Evolutionary conservation across 2,888 invertebrate species (phyloP), one percentile per base, ranked within the genome.

Genomic region (Empis livida): DNA sequence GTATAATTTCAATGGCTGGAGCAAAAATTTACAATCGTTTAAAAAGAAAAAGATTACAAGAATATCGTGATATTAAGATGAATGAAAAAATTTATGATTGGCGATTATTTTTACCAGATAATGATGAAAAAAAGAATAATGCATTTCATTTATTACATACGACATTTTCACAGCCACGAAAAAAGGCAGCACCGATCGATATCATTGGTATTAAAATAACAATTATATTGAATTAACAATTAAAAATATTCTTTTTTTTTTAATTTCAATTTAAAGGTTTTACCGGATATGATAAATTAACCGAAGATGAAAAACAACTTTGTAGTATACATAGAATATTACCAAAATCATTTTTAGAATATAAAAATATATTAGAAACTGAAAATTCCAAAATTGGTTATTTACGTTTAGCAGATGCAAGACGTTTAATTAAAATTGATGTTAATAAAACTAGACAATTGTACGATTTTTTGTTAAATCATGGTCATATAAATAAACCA

Each of bases 381-480:
- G 92, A 93, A 63, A 86, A 84, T 65, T 74, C 80, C 51, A 90
- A 85, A 64, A 70, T 76, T 50, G 84, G 86, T 0, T 79, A 76
- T 49, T 68, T 94, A 8, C 76, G 82, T 51, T 70, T 94, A 51
- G 79, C 88, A 2, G 88, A 89, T 61, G 93, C 93, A 0, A 73
- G 94, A 45, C 76, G 76, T 40, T 74, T 92, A 41, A 77, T 93
- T 37, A 93, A 92, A 69, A 94, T 94, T 56, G 93, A 94, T 72
- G 94, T 94, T 3, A 92, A 92, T 66, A 87, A 87, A 67, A 94
- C 93, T 0, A 77, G 92, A 52, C 88, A 88, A 66, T 79, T 93
- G 58, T 87, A 84, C 71, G 84, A 87, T 71, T 80, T 84, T 65
- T 71, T 90, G 9, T n/a, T 35, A 35, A 13, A 35, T 35, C 35